phyloP scores from a whole-genome alignment of 2,113 vertebrate genomes.

The Lates calcarifer region DNA sequence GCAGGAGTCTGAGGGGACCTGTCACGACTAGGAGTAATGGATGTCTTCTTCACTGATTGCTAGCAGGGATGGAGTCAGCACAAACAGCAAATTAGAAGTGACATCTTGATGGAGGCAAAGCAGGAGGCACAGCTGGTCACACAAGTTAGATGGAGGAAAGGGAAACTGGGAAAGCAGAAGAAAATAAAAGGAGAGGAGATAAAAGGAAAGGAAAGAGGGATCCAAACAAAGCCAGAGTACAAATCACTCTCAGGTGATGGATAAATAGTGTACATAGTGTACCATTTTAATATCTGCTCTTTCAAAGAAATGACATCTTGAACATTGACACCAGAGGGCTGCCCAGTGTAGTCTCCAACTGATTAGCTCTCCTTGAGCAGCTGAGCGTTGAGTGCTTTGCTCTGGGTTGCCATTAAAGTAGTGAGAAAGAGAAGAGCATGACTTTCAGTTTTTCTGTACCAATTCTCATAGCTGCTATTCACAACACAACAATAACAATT shows the following conservation, averaged over 20 bases:
- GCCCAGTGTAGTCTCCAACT: not conserved
- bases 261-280: not conserved
- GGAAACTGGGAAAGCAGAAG: conserved; percentile 22
- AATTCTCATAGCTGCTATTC: not conserved
- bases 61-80: conserved; percentile 84
- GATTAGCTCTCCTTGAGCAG: conserved; percentile 26
- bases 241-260: conserved; percentile 8
- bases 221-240: conserved; percentile 35
- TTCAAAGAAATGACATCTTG: conserved; percentile 17
- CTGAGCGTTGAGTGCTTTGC: conserved; percentile 7
- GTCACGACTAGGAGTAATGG: conserved; percentile 79
- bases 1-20: conserved; percentile 71
- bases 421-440: not conserved
- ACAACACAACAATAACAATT: conserved; percentile 30
- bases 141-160: conserved; percentile 56
- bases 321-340: conserved; percentile 5
- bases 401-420: conserved; percentile 11
- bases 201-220: conserved; percentile 44
- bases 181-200: conserved; percentile 35
- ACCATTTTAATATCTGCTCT: conserved; percentile 39
- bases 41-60: conserved; percentile 84
- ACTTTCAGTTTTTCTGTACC: not conserved
- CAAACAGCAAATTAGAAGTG: conserved; percentile 83
- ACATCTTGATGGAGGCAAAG: conserved; percentile 77
- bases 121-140: conserved; percentile 74